Evolutionary conservation across 2,113 vertebrate species (phyloP).

Genomic region (Turnix velox): DNA sequence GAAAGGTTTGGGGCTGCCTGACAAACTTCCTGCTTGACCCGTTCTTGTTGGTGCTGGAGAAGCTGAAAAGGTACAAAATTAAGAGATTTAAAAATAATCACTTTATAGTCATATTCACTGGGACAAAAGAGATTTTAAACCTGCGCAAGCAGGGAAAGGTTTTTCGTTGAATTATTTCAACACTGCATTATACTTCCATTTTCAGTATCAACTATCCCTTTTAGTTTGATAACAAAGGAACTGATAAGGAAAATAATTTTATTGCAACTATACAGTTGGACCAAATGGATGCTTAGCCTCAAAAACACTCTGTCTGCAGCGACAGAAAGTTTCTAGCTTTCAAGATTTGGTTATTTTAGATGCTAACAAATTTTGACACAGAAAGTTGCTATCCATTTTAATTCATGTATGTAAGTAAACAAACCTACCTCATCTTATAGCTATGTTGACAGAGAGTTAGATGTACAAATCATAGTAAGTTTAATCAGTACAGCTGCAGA

Average conservation of each 20-base stretch:
- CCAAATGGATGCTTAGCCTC: neutral
- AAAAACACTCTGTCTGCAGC: neutral
- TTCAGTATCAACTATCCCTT: neutral
- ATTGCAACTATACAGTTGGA: neutral
- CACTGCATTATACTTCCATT: neutral
- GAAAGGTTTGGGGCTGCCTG: constrained; percentile 89
- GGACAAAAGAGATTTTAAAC: neutral
- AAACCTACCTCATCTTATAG: neutral
- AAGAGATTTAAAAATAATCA: constrained; percentile 5
- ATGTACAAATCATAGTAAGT: neutral
- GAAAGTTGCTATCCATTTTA: neutral
- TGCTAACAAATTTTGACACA: neutral
- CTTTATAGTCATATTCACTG: neutral
- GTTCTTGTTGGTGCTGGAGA: constrained; percentile 88
- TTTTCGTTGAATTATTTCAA: neutral
- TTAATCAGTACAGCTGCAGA: neutral
- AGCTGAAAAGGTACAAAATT: constrained; percentile 72
- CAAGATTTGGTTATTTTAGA: neutral
- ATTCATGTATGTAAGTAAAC: neutral
- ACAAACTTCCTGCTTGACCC: constrained; percentile 82
- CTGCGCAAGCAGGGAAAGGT: neutral
- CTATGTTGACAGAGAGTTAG: neutral
- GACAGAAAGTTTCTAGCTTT: neutral
- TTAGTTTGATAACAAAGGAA: neutral
- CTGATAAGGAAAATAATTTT: neutral